Evolutionary conservation across 37 sponge, comb jelly and placozoan genomes (phyloP).

Genomic region (Bolinopsis microptera): DNA sequence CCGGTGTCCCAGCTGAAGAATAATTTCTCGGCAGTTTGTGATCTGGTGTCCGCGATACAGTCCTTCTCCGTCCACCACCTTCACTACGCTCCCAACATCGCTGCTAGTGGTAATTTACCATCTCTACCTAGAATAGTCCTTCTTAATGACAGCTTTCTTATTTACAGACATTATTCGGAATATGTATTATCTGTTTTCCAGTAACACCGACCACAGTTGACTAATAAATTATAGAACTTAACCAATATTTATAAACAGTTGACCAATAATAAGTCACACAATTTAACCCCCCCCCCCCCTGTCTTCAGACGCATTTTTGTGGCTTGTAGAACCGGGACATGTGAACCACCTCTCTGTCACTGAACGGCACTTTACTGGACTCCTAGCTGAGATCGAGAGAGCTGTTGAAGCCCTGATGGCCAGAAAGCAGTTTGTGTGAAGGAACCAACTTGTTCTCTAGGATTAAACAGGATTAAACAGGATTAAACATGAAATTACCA

Average conservation of each 20-base stretch:
- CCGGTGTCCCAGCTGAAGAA: slow-evolving; percentile 16
- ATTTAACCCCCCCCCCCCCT: not conserved
- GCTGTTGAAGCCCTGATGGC: not conserved
- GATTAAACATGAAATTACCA: too few relatives aligned
- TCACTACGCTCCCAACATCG: slow-evolving; percentile 54
- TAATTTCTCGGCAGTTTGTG: not conserved
- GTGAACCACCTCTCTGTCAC: not conserved
- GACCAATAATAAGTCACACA: too few relatives aligned
- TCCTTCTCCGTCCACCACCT: slow-evolving; percentile 31
- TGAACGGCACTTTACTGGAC: not conserved
- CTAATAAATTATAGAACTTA: too few relatives aligned
- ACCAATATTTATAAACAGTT: not conserved
- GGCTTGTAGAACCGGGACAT: not conserved
- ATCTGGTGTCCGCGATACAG: slow-evolving; percentile 35
- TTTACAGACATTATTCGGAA: not conserved
- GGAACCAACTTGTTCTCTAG: too few relatives aligned
- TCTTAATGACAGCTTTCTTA: not conserved
- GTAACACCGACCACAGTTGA: too few relatives aligned
- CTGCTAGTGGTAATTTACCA: slow-evolving; percentile 21
- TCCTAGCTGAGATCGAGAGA: not conserved
- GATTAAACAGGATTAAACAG: too few relatives aligned
- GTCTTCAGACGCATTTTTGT: not conserved
- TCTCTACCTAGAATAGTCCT: not conserved
- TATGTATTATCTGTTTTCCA: not conserved
- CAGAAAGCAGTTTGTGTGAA: not conserved